Evolutionary conservation across 2,113 vertebrate species (phyloP).

Genomic region (Etheostoma spectabile): DNA sequence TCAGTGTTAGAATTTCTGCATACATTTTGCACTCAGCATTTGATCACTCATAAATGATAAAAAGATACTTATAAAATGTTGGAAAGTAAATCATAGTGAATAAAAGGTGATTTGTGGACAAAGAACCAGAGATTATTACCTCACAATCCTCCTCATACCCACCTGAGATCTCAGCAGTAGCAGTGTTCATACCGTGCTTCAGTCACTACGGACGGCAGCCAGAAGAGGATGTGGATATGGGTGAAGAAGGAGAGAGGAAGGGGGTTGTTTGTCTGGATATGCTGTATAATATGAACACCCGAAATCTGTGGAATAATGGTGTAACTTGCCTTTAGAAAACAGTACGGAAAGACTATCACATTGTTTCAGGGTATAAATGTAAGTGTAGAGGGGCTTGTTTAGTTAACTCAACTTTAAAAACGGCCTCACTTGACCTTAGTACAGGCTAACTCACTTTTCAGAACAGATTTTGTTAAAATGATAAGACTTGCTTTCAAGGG

Average conservation of each 20-base stretch:
- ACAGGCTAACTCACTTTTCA: background rate
- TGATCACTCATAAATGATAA: background rate
- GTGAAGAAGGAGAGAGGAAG: slow-evolving; percentile 45
- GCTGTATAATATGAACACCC: slow-evolving; percentile 36
- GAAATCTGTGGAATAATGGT: slow-evolving; percentile 13
- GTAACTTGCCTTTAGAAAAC: slow-evolving; percentile 14
- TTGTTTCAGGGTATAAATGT: slow-evolving; percentile 5
- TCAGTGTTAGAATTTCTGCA: background rate
- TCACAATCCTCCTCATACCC: background rate
- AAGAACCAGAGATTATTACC: background rate
- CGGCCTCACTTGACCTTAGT: background rate
- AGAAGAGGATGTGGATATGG: slow-evolving; percentile 71
- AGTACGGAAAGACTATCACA: slow-evolving; percentile 18
- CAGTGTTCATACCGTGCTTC: slow-evolving; percentile 21
- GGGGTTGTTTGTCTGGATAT: slow-evolving; percentile 51
- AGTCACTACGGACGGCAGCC: slow-evolving; percentile 23
- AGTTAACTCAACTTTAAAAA: slow-evolving; percentile 27
- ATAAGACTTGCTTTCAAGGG: slow-evolving; percentile 18
- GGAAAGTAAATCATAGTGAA: background rate
- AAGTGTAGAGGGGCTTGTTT: background rate
- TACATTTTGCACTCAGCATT: background rate
- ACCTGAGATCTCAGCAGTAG: slow-evolving; percentile 14
- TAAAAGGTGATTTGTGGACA: background rate
- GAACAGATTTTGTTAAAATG: slow-evolving; percentile 1
- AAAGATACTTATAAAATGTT: too few relatives aligned